phyloP scores from a whole-genome alignment of 2,888 invertebrate species.

The Pheosia tremula region DNA sequence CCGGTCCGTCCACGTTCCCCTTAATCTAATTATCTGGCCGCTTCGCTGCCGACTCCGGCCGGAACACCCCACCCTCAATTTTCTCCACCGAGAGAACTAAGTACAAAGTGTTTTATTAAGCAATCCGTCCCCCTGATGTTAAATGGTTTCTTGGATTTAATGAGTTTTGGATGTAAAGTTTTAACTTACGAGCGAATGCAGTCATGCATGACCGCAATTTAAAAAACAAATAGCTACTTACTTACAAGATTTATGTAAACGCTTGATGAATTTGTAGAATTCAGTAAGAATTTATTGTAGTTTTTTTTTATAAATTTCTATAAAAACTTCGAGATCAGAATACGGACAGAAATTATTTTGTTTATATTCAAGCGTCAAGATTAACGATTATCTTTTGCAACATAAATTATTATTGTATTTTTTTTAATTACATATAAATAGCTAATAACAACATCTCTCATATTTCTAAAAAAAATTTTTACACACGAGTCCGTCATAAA shows the following conservation, averaged over 20 bases:
- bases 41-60: conserved; percentile 67
- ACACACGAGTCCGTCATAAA: background rate
- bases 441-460: conserved; percentile 1
- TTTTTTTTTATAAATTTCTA: background rate
- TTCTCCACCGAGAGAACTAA: conserved; percentile 60
- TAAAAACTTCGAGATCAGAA: background rate
- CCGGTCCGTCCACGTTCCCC: conserved; percentile 67
- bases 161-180: conserved; percentile 42
- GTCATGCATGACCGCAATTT: conserved; percentile 3
- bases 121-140: conserved; percentile 56
- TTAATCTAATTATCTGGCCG: conserved; percentile 80
- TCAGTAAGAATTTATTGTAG: too few species aligned
- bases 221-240: too few species aligned
- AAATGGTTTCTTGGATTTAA: conserved; percentile 57
- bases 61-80: conserved; percentile 61
- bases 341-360: too few species aligned
- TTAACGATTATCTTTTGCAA: conserved; percentile 5
- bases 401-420: background rate
- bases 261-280: too few species aligned
- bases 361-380: background rate
- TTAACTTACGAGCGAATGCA: conserved; percentile 11
- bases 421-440: conserved; percentile 1
- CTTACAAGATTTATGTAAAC: too few species aligned
- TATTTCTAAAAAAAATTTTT: background rate
- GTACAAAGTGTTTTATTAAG: conserved; percentile 69